Evolutionary conservation across 2,888 invertebrate species (phyloP).

Genomic region (Eumerus sabulonum): DNA sequence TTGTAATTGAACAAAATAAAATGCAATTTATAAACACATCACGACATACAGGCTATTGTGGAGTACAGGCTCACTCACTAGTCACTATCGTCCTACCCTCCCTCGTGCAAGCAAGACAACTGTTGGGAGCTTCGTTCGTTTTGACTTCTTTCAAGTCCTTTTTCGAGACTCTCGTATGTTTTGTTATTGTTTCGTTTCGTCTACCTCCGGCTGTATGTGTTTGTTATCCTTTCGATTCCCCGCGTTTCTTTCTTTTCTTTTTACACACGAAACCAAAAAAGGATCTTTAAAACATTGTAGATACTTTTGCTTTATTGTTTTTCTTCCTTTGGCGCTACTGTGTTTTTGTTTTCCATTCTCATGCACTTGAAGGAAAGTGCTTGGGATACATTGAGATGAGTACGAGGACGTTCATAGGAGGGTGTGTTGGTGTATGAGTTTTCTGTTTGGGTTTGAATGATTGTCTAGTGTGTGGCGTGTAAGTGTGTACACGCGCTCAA

Average conservation of each 20-base stretch:
- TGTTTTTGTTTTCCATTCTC: conserved; percentile 12
- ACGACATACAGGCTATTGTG: conserved; percentile 8
- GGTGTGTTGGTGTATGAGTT: conserved; percentile 34
- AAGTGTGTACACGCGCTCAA: conserved; percentile 46
- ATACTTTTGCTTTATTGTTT: conserved; percentile 9
- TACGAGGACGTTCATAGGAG: conserved; percentile 23
- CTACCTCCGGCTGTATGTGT: conserved; percentile 36
- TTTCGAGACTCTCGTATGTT: conserved; percentile 50
- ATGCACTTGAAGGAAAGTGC: conserved; percentile 65
- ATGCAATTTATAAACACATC: conserved; percentile 63
- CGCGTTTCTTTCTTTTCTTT: conserved; percentile 13
- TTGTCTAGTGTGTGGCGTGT: conserved; percentile 32
- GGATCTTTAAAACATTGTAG: conserved; percentile 60
- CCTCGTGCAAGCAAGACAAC: too few species aligned
- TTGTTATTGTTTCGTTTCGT: conserved; percentile 56
- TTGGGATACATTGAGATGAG: conserved; percentile 16
- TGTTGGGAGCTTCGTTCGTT: background rate
- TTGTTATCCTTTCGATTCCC: conserved; percentile 52
- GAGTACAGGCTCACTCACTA: too few species aligned
- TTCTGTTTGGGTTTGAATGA: conserved; percentile 34
- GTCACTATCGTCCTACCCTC: too few species aligned
- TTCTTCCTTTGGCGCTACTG: conserved; percentile 8
- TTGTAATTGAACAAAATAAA: conserved; percentile 60
- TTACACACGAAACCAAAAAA: conserved; percentile 5
- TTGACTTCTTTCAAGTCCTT: conserved; percentile 42